Base-by-base conservation (phyloP, 2,888 invertebrate species). In the Philonicus albiceps region DNA sequence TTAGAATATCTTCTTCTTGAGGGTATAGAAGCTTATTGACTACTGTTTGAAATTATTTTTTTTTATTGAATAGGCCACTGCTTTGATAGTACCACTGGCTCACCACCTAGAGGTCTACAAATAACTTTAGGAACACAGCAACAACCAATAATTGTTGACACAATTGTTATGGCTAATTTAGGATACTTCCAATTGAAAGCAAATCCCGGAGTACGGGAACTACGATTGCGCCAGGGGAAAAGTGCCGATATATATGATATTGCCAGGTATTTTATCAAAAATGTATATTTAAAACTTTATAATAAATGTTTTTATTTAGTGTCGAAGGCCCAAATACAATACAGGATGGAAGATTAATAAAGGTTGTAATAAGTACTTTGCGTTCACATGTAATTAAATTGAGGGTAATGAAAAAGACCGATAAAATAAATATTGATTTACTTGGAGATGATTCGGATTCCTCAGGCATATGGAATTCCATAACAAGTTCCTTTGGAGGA, bases 111-210 rank as follows among this genome's bases (percentile, higher is more conserved):
- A 88, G 99, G 99, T 0, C 93, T 99, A n/a, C 99, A 99, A 93
- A 96, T 99, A 87, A 96, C 97, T 3, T 93, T 99, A 80, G 98
- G 98, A 74, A 97, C 97, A 0, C 95, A 96, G 88, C 94, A 93
- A n/a, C 93, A 94, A 87, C 96, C 96, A 0, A 95, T 96, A 6
- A 94, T 95, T 89, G 96, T 97, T 89, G 99, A 99, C 92, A 99
- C 99, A 22, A 99, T 99, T 89, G 99, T 99, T n/a, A 99, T 99
- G 99, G 99, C 99, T 6, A 99, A 99, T 93, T 94, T 99, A 89
- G 99, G 99, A 16, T 99, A 99, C 93, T 99, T 99, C 93, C 98
- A 98, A 93, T 93, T 99, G 40, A 99, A 99, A 93, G 99, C 99
- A 0, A 98, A 97, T 92, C 99, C 99, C 1, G 99, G 99, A 0